Evolutionary conservation across 2,888 invertebrate species (phyloP).

Genomic region (Mythimna impura): DNA sequence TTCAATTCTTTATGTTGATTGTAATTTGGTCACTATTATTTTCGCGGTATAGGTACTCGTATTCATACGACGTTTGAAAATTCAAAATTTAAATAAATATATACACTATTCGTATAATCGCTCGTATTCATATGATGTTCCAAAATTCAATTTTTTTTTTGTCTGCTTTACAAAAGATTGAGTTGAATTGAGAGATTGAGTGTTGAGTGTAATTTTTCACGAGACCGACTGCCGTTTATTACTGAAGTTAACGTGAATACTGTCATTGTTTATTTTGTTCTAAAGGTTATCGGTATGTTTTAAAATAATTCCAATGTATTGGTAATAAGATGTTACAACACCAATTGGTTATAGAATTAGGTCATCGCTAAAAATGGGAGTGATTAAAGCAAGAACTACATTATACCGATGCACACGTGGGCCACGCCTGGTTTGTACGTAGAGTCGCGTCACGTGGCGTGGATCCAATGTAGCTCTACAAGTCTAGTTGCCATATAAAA

Average conservation of each 20-base stretch:
- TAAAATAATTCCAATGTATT: slow-evolving; percentile 61
- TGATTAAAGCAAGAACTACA: slow-evolving; percentile 34
- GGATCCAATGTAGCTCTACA: no score
- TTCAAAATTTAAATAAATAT: no score
- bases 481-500: no score
- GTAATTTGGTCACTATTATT: not conserved
- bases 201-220: slow-evolving; percentile 69
- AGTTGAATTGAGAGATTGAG: no score
- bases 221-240: slow-evolving; percentile 60
- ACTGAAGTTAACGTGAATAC: slow-evolving; percentile 37
- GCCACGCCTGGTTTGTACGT: no score
- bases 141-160: slow-evolving; percentile 19
- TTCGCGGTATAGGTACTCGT: not conserved
- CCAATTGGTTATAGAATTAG: slow-evolving; percentile 58
- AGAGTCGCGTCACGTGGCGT: no score
- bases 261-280: slow-evolving; percentile 62
- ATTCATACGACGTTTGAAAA: no score
- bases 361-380: slow-evolving; percentile 68
- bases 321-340: slow-evolving; percentile 35
- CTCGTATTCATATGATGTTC: not conserved
- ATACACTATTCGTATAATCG: no score
- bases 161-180: slow-evolving; percentile 26
- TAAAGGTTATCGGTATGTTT: slow-evolving; percentile 76
- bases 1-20: no score
- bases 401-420: no score